Evolutionary conservation across 2,797 vertebrate genomes (phyloP), one percentile per base, ranked within the genome.

Genomic region (Sebastolobus altivelis): DNA sequence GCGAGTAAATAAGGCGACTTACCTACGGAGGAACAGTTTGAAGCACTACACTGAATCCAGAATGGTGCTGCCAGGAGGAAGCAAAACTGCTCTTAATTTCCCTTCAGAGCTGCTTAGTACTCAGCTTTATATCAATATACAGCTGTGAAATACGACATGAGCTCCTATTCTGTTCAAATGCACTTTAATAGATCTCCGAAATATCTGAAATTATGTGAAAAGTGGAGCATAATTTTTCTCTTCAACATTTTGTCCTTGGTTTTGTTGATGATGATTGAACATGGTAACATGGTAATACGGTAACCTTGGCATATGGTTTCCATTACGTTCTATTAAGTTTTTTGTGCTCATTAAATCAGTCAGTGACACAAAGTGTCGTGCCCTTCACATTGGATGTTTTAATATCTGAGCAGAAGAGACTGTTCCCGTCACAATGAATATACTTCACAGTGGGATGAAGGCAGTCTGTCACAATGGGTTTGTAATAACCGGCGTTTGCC

Each of bases 1-100:
- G 65, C 65, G 77, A 27, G 88, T 80, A 86, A 88, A 90, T 80
- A 83, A 86, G 61, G n/a, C 72, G 55, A 82, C 61, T 65, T 73
- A 74, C 85, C 68, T 80, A n/a, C 60, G 29, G 62, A 86, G 61
- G 9, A 27, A 75, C 55, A 80, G 59, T 80, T 78, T 59, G 22
- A 35, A 52, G 38, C 62, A 3, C 33, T 65, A 18, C 58, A 25
- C 60, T 71, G 59, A 84, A 78, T 52, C 69, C 29, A 62, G 67
- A 66, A 5, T 38, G 61, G 3, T 25, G 66, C 74, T 73, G 70
- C 66, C 69, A 56, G 68, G 37, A 2, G 38, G 46, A 60, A 18
- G 40, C 14, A 4, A 67, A 87, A 87, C 79, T 40, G 7, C 25
- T 75, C 13, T 37, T 67, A 3, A 58, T 76, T 83, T 73, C 55